Conservation (phyloP, 2,888 invertebrate species). For the Corbicula japonica region DNA sequence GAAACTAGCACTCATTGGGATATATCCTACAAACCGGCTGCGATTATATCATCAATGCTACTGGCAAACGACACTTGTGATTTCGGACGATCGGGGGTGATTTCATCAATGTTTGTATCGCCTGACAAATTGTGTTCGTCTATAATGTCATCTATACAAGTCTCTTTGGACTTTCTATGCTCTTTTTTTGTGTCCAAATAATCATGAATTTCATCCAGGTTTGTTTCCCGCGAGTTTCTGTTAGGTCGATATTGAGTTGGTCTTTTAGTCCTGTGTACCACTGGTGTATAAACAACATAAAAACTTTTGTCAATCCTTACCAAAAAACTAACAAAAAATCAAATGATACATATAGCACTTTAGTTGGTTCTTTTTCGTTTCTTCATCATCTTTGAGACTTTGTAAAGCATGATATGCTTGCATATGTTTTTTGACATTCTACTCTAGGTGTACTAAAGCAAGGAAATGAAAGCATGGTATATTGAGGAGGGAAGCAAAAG, state of each 20-base stretch:
- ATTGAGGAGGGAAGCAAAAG: too few species aligned
- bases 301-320: too few species aligned
- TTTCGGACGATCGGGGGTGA: constrained; percentile 23
- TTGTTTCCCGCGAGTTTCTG: constrained; percentile 63
- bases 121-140: constrained; percentile 47
- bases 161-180: constrained; percentile 67
- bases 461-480: too few species aligned
- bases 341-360: too few species aligned
- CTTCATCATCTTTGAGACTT: too few species aligned
- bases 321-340: too few species aligned
- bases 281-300: constrained; percentile 31
- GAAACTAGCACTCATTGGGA: constrained; percentile 44
- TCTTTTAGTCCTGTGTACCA: constrained; percentile 48
- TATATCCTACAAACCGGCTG: constrained; percentile 35
- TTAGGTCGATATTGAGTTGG: constrained; percentile 37
- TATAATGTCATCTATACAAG: constrained; percentile 71
- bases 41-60: constrained; percentile 30
- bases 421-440: too few species aligned
- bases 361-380: too few species aligned
- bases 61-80: constrained; percentile 46
- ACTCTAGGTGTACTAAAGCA: too few species aligned
- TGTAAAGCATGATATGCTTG: too few species aligned
- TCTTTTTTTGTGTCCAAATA: constrained; percentile 37
- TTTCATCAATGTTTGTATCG: constrained; percentile 49
- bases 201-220: constrained; percentile 55